phyloP scores from a whole-genome alignment of 1,140 invertebrate genomes.

The Drosophila azteca region DNA sequence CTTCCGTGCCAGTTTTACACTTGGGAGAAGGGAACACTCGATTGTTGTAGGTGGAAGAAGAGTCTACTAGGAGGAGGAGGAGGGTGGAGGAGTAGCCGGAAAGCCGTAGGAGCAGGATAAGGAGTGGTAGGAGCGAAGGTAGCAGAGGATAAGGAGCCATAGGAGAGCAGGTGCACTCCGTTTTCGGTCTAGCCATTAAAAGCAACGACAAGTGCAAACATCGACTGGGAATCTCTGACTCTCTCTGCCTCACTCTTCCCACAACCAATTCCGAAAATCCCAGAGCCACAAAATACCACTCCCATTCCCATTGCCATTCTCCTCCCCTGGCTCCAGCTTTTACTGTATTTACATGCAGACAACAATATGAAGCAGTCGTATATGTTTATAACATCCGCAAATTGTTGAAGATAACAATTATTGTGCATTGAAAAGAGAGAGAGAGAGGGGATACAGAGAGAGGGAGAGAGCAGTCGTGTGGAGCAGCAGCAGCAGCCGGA shows the following conservation, averaged over 20 bases:
- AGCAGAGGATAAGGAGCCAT: neutral
- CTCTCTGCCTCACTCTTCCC: neutral
- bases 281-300: constrained; percentile 35
- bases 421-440: constrained; percentile 78
- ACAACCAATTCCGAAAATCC: constrained; percentile 15
- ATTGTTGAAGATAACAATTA: constrained; percentile 82
- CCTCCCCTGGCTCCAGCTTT: neutral
- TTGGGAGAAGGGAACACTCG: constrained; percentile 60
- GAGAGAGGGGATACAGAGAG: neutral
- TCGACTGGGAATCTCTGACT: neutral
- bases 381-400: constrained; percentile 82
- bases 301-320: too few species aligned
- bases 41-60: constrained; percentile 39
- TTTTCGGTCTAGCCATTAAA: constrained; percentile 63
- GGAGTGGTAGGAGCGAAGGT: too few species aligned
- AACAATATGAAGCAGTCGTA: constrained; percentile 79
- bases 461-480: neutral
- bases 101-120: constrained; percentile 15
- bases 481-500: constrained; percentile 55
- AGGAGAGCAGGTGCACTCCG: constrained; percentile 58
- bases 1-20: constrained; percentile 73
- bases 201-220: constrained; percentile 75
- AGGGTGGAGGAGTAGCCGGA: neutral
- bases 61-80: neutral
- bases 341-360: constrained; percentile 79